Evolutionary conservation across 1,140 invertebrate genomes (phyloP), one percentile per base, ranked within the genome.

Genomic region (Neuroterus valhalla): DNA sequence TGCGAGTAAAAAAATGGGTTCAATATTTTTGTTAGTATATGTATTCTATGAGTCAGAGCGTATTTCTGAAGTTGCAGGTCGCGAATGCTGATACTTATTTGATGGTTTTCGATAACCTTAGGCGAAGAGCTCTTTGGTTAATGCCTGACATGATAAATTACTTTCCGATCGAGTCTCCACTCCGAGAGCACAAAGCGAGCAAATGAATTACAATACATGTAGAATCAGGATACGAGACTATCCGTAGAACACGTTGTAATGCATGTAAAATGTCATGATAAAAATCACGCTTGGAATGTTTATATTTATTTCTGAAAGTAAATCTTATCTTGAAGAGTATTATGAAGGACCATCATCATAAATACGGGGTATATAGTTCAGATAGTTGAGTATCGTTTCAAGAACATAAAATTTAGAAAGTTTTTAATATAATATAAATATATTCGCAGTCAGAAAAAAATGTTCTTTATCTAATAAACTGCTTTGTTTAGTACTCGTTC

Each of bases 61-160:
- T 62, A 62, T 31, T 62, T 62, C 23, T 38, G 55, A 62, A 62
- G 14, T 62, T 62, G 14, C 55, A 62, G 3, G 31, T 62, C 15
- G 26, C 14, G 26, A 31, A 38, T 62, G 55, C 55, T 62, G 26
- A 31, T 62, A 62, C 55, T 62, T 62, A 62, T 62, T 62, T 62
- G 55, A 62, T 62, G 55, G 31, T 62, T n/a, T 23, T 26, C 55
- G 55, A 62, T 62, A 62, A 62, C 55, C 23, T 62, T 62, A n/a
- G 26, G 55, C 55, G 55, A 62, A 62, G 55, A 62, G 55, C 55
- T 62, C 55, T 62, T 62, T 62, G 55, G 55, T 62, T 62, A 62
- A 62, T 62, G n/a, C 55, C 15, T 26, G 26, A 23, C 55, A 62
- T 62, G 55, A 62, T 62, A 62, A 62, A 62, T 62, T 23, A 26